Base-by-base conservation (phyloP, 2,113 vertebrate species). In the Pao palembangensis region DNA sequence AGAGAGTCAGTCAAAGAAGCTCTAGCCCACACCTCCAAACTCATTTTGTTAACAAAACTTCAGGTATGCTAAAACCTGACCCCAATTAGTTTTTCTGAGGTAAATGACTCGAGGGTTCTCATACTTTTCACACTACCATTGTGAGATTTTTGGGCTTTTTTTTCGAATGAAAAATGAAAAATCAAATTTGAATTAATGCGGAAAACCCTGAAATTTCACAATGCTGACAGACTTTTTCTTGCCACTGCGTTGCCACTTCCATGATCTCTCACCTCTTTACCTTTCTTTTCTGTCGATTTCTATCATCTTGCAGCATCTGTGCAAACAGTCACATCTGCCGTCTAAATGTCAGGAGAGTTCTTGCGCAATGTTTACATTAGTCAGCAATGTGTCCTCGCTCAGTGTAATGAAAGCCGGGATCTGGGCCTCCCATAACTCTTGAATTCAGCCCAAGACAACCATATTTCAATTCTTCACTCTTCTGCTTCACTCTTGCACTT, bases 321-420 rank as follows among this genome's bases (percentile, higher is more conserved):
- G 71, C 81, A 88, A 88, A 86, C 81, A 77, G 57, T 79, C 73
- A 75, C 81, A 82, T 79, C 60, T 81, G 61, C 66, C 58, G 72
- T 75, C 74, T 81, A 72, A 70, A 79, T 73, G 76, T 69, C 79
- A 81, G 73, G 58, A 81, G 70, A 64, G 74, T 58, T 70, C 69
- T 89, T 86, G 79, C 59, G 67, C 84, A 88, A 87, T 81, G 75
- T 80, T 86, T 79, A 77, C 68, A 80, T 82, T 76, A 64, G 75
- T 75, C 61, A 73, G 55, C 67, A 57, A 73, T 76, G 57, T 76
- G 62, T 70, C 67, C 71, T 73, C 66, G 81, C 72, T 84, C 50
- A 43, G 63, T 6, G 52, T 69, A 76, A 76, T 59, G 83, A 59
- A 66, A 71, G 69, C 75, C 79, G 65, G 69, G 49, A 71, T 54